Evolutionary conservation across 2,888 invertebrate species (phyloP), one percentile per base, ranked within the genome.

Genomic region (Dione vanillae): DNA sequence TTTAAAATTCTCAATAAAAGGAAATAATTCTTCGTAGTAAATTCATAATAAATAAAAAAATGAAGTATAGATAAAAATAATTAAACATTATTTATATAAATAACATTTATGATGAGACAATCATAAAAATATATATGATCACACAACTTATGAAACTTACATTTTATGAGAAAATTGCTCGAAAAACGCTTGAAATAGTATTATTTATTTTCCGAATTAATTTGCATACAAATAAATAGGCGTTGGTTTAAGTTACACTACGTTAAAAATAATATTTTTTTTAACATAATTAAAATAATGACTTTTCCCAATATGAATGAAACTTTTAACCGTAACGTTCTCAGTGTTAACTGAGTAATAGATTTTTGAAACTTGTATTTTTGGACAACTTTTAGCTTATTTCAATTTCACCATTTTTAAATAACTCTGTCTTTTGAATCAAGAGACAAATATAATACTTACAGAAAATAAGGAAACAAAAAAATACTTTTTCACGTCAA

Each of bases 401-500:
- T 52, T 52, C 12, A 3, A 27, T 52, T 2, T 27, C 27, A 27
- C 27, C 27, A 27, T 27, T 27, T 2, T 27, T 27, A n/a, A 37
- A 37, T 3, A 37, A 16, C 16, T 11, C 5, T 37, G 59, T 20
- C 20, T 20, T 41, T 41, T 19, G 20, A 40, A 41, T 14, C 12
- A 9, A 64, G 35, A 20, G 19, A 64, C 27, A 16, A 37, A 40
- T 78, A 75, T 76, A 76, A 58, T 45, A 54, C 52, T 19, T 27
- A 40, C 35, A 82, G 80, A 78, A 56, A 43, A 47, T 45, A 81
- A 49, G 19, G 80, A 78, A 81, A 83, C 85, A 87, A 85, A 83
- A 84, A 82, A 89, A 86, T 89, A 89, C 88, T 89, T 86, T 83
- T 82, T 82, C 87, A 86, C 87, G 88, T 86, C 79, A 79, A 80